A percentile compares a stretch with the other conserved stretches of the same genome.
These are phyloP conservation scores for Eumerus sabulonum DNA, from an alignment of 2,888 invertebrate genomes.

Conservation along the genomic window DNA sequence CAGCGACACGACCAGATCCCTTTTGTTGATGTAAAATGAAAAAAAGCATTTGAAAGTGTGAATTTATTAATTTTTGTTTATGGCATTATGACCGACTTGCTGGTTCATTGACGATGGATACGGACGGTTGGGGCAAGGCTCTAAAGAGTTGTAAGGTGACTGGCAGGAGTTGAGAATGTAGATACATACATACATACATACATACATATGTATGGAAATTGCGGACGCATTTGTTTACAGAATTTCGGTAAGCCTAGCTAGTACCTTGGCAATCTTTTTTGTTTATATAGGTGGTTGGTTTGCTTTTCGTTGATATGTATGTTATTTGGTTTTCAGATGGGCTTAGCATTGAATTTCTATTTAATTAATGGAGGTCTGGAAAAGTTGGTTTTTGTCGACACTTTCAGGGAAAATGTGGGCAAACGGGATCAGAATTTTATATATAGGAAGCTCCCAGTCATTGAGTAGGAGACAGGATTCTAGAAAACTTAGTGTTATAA, in stretches of 20 bases:
- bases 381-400: no score
- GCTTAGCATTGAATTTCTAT: background rate
- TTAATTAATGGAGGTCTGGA: no score
- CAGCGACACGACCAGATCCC: slow-evolving; percentile 17
- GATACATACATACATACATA: no score
- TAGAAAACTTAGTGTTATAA: no score
- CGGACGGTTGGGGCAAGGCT: background rate
- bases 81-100: slow-evolving; percentile 29
- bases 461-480: no score
- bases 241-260: slow-evolving; percentile 34
- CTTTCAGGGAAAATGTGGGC: no score
- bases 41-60: slow-evolving; percentile 67
- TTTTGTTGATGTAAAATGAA: slow-evolving; percentile 44
- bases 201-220: slow-evolving; percentile 18
- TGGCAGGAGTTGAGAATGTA: background rate
- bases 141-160: slow-evolving; percentile 25
- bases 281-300: slow-evolving; percentile 10
- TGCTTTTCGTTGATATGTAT: slow-evolving; percentile 8
- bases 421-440: no score
- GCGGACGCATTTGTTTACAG: slow-evolving; percentile 49
- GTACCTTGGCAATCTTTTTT: slow-evolving; percentile 15
- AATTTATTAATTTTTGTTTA: slow-evolving; percentile 68
- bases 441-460: no score
- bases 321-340: slow-evolving; percentile 2
- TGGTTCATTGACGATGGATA: background rate